phyloP scores from a whole-genome alignment of 2,797 vertebrate genomes.

The Nannoperca australis region DNA sequence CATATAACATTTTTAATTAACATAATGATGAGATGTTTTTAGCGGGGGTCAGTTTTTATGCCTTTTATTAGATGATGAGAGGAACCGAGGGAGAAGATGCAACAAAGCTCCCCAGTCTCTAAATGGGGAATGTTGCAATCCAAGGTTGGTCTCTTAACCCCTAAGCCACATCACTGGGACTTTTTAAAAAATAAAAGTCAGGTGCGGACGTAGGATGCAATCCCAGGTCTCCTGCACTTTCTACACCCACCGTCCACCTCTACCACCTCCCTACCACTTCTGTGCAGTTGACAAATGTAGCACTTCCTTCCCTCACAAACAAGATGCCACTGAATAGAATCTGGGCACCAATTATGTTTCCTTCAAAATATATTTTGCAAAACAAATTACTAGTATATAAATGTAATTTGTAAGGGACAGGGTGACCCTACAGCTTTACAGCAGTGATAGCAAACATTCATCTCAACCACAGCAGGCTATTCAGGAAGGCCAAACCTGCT shows the following conservation, averaged over 20 bases:
- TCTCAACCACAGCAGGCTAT: slow-evolving; percentile 18
- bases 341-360: background rate
- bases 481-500: slow-evolving; percentile 14
- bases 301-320: background rate
- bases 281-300: background rate
- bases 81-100: background rate
- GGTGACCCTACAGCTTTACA: slow-evolving; percentile 24
- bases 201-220: background rate
- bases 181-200: background rate
- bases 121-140: background rate
- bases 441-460: background rate
- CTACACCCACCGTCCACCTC: background rate
- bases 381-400: background rate
- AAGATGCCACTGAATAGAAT: background rate
- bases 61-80: slow-evolving; percentile 8
- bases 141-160: background rate
- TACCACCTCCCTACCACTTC: background rate
- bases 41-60: background rate
- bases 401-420: slow-evolving; percentile 16
- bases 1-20: background rate
- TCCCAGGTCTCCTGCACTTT: background rate
- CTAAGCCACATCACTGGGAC: background rate
- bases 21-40: background rate
- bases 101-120: background rate
- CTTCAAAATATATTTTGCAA: slow-evolving; percentile 1